Evolutionary conservation across 2,113 vertebrate genomes (phyloP).

Genomic region (Salminus brasiliensis): DNA sequence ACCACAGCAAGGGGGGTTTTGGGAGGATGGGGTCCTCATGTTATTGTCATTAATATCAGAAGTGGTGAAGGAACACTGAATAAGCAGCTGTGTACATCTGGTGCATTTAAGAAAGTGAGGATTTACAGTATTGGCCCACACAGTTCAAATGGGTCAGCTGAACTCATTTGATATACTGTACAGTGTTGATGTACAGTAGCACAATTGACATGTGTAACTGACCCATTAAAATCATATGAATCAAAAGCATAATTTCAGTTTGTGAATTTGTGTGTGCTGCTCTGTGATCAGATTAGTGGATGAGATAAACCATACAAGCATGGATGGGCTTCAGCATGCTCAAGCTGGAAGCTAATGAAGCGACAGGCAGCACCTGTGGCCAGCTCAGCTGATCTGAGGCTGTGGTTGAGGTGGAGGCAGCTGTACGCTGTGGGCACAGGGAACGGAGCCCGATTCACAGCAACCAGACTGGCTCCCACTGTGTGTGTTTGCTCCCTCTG

Average conservation of each 20-base stretch:
- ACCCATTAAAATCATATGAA: too few species aligned
- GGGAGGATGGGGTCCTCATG: too few species aligned
- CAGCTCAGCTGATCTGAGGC: conserved; percentile 16
- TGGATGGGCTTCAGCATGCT: conserved; percentile 25
- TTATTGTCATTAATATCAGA: too few species aligned
- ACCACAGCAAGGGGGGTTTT: too few species aligned
- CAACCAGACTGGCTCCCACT: background rate
- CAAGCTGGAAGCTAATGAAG: conserved; percentile 34
- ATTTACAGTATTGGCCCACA: too few species aligned
- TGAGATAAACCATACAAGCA: background rate
- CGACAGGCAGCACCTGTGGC: conserved; percentile 39
- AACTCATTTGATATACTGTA: too few species aligned
- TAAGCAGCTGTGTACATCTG: too few species aligned
- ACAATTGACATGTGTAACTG: too few species aligned
- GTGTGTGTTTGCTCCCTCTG: background rate
- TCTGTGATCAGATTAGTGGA: background rate
- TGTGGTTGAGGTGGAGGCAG: conserved; percentile 8
- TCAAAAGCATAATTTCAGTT: background rate
- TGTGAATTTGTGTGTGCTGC: conserved; percentile 23
- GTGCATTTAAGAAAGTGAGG: too few species aligned
- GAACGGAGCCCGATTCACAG: background rate
- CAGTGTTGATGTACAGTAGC: too few species aligned
- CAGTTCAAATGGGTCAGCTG: too few species aligned
- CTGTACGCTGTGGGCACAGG: conserved; percentile 15
- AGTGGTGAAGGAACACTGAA: too few species aligned